Evolutionary conservation across 1,140 invertebrate genomes (phyloP).

Genomic region (Aphelinus certus): DNA sequence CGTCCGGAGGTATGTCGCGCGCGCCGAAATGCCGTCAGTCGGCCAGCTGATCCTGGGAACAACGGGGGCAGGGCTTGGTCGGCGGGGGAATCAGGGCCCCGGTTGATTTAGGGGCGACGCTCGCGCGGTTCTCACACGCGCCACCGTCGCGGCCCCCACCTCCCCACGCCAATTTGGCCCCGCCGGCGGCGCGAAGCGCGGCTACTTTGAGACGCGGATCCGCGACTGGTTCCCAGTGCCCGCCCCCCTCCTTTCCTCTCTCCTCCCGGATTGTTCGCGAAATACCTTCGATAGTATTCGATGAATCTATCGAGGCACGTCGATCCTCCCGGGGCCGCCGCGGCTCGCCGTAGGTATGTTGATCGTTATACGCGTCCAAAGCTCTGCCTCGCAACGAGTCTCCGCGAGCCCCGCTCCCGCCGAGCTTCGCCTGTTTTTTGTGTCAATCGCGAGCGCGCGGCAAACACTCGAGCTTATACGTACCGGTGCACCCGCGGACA

Average conservation of each 20-base stretch:
- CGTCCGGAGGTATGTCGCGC: constrained; percentile 55
- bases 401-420: no score
- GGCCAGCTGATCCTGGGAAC: constrained; percentile 66
- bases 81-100: constrained; percentile 60
- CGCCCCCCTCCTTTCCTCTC: no score
- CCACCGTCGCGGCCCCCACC: not conserved
- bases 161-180: constrained; percentile 51
- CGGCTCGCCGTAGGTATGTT: constrained; percentile 53
- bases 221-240: constrained; percentile 57
- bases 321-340: constrained; percentile 48
- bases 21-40: constrained; percentile 59
- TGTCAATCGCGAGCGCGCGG: no score
- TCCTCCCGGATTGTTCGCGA: constrained; percentile 60
- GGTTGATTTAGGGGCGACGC: constrained; percentile 62
- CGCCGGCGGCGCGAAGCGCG: constrained; percentile 29
- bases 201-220: constrained; percentile 56
- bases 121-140: constrained; percentile 59
- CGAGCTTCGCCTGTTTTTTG: no score
- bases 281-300: constrained; percentile 67
- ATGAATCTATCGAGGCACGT: constrained; percentile 67
- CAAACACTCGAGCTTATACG: no score
- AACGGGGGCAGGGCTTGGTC: constrained; percentile 52
- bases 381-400: no score
- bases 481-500: no score
- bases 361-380: constrained; percentile 54